These are phyloP conservation scores for Lepidonotus clava DNA, from an alignment of 2,888 invertebrate species.

Conservation along the genomic window DNA sequence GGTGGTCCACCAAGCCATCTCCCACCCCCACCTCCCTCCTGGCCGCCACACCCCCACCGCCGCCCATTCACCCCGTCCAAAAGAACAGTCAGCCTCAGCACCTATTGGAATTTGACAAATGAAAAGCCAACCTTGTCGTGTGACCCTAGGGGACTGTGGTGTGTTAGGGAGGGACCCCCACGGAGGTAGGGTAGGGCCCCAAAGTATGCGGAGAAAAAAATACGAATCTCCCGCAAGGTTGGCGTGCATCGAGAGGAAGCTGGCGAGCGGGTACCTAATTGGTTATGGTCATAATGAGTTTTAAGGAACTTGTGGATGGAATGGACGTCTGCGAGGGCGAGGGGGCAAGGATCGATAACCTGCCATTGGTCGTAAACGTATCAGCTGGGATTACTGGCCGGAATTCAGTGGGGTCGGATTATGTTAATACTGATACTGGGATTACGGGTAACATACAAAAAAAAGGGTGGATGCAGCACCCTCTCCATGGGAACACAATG, in stretches of 20 bases:
- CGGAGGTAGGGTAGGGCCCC: not conserved
- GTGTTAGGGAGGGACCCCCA: not conserved
- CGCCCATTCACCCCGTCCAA: not conserved
- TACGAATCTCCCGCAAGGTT: not conserved
- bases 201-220: not conserved
- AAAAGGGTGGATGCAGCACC: not conserved
- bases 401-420: not conserved
- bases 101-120: constrained; percentile 50
- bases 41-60: not conserved
- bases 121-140: constrained; percentile 40
- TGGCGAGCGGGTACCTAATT: not conserved
- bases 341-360: not conserved
- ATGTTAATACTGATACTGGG: not conserved
- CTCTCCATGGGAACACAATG: not conserved
- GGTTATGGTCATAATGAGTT: constrained; percentile 20
- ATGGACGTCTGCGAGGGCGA: not conserved
- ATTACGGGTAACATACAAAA: constrained; percentile 26
- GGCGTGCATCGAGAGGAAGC: not conserved
- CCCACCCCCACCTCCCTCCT: not conserved
- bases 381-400: constrained; percentile 26
- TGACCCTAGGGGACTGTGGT: not conserved
- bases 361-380: constrained; percentile 31
- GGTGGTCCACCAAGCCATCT: not conserved
- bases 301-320: not conserved
- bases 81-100: constrained; percentile 32